Evolutionary conservation across 2,888 invertebrate genomes (phyloP).

Genomic region (Portevinia maculata): DNA sequence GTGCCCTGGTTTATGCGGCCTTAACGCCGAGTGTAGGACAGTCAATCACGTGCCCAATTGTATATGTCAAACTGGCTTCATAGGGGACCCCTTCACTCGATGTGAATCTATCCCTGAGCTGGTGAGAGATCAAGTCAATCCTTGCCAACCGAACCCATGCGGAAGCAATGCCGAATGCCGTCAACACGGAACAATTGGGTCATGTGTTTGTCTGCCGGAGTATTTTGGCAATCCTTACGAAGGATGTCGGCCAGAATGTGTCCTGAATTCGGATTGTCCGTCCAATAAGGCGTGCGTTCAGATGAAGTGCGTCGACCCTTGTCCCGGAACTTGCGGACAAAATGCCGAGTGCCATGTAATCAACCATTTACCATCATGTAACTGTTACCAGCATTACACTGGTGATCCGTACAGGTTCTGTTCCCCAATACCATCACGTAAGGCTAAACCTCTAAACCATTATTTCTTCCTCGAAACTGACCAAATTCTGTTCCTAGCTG

Average conservation of each 20-base stretch:
- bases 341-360: constrained; percentile 89
- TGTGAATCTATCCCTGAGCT: constrained; percentile 83
- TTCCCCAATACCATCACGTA: constrained; percentile 84
- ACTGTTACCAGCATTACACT: constrained; percentile 86
- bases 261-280: constrained; percentile 90
- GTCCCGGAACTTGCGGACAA: constrained; percentile 89
- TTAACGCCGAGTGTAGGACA: constrained; percentile 88
- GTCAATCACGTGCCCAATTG: constrained; percentile 90
- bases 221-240: constrained; percentile 86
- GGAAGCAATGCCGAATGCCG: constrained; percentile 87
- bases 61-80: constrained; percentile 86
- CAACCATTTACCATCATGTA: constrained; percentile 90
- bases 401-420: constrained; percentile 89
- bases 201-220: constrained; percentile 88
- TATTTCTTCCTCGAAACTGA: neutral
- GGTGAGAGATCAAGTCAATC: constrained; percentile 81
- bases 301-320: constrained; percentile 91
- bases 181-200: constrained; percentile 87
- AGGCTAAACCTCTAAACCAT: constrained; percentile 77
- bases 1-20: constrained; percentile 89
- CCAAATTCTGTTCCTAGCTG: constrained; percentile 57
- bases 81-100: constrained; percentile 89
- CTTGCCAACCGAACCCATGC: constrained; percentile 90
- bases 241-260: constrained; percentile 91
- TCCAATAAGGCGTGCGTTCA: constrained; percentile 89